Base-by-base conservation (phyloP, 2,888 invertebrate genomes). In the Trichacis sp. region DNA sequence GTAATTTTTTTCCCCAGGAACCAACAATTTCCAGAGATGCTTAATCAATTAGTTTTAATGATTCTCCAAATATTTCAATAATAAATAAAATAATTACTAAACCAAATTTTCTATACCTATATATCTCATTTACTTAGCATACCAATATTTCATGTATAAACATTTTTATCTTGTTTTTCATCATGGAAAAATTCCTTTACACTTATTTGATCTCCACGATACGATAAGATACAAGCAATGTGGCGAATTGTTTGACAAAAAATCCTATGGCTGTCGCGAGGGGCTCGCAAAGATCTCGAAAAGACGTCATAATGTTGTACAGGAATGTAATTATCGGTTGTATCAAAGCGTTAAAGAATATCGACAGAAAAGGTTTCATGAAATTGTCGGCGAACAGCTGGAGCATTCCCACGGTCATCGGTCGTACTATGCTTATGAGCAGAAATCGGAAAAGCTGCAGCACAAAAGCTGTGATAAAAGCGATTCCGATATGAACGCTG, bases 301-400 rank as follows among this genome's bases (percentile, higher is more conserved):
- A 38, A 1, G 90, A 91, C 1, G 89, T 88, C 18, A 87, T 84
- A 30, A 89, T 82, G 76, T 91, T 91, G 70, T 88, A 89, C 8
- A 88, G 71, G 72, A 91, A 87, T 75, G 91, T 91, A 69, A 93
- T 80, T 30, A 88, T 82, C 12, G 93, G 93, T 76, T 91, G 92
- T 66, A 92, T 79, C 43, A 90, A 74, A 2, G 90, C 90, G 84
- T 90, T 90, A 75, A 89, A 90, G 19, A 88, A 52, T 38, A 89
- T 88, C 4, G 90, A 88, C 57, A 91, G 77, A 47, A 88, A 79
- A 8, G 93, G 93, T 81, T 91, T 92, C 63, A 90, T 80, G 73
- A 89, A 87, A 73, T 90, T 90, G 84, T 93, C 93, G 0, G 92
- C 88, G 4, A 87, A 77, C 71, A 90, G 78, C 77, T 91, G 90